Percentiles rank a stretch among this genome's conserved stretches.
These are phyloP conservation scores for Saguinus imperator DNA, from an alignment of 2,113 vertebrate species.

Conservation along the genomic window DNA sequence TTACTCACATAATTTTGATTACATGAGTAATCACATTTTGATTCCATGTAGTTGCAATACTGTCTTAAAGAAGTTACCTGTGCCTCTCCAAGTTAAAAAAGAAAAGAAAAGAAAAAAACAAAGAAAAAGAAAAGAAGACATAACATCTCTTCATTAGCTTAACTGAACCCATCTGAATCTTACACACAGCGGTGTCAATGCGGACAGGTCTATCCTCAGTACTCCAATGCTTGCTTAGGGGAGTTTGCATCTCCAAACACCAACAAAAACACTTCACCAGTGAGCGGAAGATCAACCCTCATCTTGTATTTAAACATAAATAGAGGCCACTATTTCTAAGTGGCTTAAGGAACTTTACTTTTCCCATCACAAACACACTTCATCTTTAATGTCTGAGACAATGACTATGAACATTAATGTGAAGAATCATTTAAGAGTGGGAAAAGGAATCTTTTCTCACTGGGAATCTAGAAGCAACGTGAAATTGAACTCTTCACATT, in stretches of 20 bases:
- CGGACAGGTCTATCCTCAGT: fast-evolving
- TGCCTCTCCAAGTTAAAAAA: neutral
- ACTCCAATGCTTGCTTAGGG: no score
- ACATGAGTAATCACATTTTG: no score
- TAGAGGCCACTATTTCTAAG: neutral
- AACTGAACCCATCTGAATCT: neutral
- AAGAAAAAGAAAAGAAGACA: neutral
- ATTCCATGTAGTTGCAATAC: no score
- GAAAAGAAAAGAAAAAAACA: neutral
- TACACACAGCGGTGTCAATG: fast-evolving
- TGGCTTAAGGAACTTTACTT: neutral
- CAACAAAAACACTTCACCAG: neutral
- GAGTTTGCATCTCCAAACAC: neutral
- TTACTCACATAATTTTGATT: no score
- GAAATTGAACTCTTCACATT: neutral
- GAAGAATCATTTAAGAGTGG: neutral
- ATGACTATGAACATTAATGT: neutral
- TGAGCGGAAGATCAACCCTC: neutral
- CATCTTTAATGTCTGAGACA: neutral
- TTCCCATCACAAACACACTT: neutral
- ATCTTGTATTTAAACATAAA: neutral
- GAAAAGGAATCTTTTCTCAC: neutral
- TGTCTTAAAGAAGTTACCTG: neutral
- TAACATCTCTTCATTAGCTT: neutral
- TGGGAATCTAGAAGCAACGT: fast-evolving